Percentiles rank a stretch among this genome's conserved stretches.
These are phyloP conservation scores for Cryptus viduatorius DNA, from an alignment of 2,888 invertebrate genomes.

Conservation along the genomic window DNA sequence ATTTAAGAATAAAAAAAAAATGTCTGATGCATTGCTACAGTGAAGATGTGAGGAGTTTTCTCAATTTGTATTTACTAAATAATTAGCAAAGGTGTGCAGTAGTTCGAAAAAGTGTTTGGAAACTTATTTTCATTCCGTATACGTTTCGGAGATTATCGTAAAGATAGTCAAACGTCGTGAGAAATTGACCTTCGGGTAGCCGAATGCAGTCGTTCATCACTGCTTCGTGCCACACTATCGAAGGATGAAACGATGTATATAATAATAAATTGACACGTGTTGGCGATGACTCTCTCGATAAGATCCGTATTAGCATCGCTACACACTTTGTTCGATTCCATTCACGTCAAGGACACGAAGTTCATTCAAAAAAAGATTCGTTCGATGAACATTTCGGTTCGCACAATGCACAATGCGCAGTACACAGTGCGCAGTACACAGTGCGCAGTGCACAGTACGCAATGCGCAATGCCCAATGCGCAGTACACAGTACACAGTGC, in stretches of 20 bases:
- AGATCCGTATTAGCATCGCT: too few species aligned
- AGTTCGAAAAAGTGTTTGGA: not conserved
- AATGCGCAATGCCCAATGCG: too few species aligned
- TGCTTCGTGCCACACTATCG: slow-evolving; percentile 6
- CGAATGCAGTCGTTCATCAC: slow-evolving; percentile 24
- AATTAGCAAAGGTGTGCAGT: too few species aligned
- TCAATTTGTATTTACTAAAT: too few species aligned
- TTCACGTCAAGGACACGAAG: not conserved
- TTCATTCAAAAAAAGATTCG: too few species aligned
- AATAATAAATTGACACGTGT: not conserved
- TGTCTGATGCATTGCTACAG: too few species aligned
- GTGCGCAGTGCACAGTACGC: too few species aligned
- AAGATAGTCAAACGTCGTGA: slow-evolving; percentile 9
- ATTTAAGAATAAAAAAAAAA: too few species aligned
- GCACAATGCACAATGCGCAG: too few species aligned
- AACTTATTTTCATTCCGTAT: slow-evolving; percentile 18
- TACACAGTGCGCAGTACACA: too few species aligned
- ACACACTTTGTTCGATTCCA: not conserved
- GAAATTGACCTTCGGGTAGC: slow-evolving; percentile 34
- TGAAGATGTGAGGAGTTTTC: too few species aligned
- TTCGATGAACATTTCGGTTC: not conserved
- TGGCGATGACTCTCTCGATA: not conserved
- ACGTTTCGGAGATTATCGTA: slow-evolving; percentile 10
- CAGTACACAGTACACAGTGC: too few species aligned
- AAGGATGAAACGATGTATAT: slow-evolving; percentile 15